phyloP scores from a whole-genome alignment of 2,888 invertebrate species.

The Philopedon plagiatum region DNA sequence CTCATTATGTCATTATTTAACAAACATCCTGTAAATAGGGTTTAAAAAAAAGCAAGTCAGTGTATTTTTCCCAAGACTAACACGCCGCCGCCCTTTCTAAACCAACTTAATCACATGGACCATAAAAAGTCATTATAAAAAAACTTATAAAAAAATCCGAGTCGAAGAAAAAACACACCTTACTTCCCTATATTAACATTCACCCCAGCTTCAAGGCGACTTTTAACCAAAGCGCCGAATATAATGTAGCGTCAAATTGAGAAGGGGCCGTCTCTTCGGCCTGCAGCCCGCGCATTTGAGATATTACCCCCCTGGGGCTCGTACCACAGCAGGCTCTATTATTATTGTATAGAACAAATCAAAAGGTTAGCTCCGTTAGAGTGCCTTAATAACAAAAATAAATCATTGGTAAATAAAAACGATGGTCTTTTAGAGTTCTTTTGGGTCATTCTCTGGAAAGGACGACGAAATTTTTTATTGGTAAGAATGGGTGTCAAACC shows the following conservation, averaged over 20 bases:
- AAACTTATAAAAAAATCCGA: background rate
- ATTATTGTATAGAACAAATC: conserved; percentile 71
- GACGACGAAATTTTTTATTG: background rate
- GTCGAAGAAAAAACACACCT: conserved; percentile 13
- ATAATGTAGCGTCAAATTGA: conserved; percentile 71
- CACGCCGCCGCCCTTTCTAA: background rate
- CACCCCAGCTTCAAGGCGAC: conserved; percentile 51
- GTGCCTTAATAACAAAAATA: conserved; percentile 68
- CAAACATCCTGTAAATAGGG: no score
- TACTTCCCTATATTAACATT: conserved; percentile 34
- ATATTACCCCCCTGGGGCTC: conserved; percentile 69
- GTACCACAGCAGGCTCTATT: conserved; percentile 70
- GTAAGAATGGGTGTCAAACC: no score
- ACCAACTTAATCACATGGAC: background rate
- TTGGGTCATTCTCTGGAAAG: background rate
- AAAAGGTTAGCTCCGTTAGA: conserved; percentile 68
- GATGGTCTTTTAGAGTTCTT: conserved; percentile 13
- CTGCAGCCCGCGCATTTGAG: conserved; percentile 60
- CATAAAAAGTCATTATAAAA: conserved; percentile 11
- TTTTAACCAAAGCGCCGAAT: conserved; percentile 66
- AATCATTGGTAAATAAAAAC: conserved; percentile 68
- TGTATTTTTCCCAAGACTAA: conserved; percentile 9
- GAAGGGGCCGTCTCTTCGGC: conserved; percentile 58
- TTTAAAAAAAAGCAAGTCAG: no score
- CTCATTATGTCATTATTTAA: no score